Conservation (phyloP, 30 jellyfish, hydroid and myxozoan genomes). For the Clytia hemisphaerica region DNA sequence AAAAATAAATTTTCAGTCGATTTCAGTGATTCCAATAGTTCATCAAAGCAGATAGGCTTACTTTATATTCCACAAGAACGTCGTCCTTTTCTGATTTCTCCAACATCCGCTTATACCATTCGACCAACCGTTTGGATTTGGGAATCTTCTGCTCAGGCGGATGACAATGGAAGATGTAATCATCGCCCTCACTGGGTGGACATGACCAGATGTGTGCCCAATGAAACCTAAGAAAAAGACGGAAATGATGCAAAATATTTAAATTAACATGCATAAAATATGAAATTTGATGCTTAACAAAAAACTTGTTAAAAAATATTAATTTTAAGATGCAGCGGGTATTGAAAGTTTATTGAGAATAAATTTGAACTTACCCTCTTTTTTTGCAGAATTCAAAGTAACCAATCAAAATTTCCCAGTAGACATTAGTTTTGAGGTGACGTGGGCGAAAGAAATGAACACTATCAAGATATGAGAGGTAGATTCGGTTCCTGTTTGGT, state of each 20-base stretch:
- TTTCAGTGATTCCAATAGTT: too few species aligned
- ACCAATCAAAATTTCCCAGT: conserved; percentile 89
- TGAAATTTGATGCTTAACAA: background rate
- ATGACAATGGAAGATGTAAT: conserved; percentile 95
- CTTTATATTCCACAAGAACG: conserved; percentile 87
- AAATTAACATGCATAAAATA: background rate
- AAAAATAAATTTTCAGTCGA: too few species aligned
- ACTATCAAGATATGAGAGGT: conserved; percentile 93
- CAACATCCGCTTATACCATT: conserved; percentile 94
- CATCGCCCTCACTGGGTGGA: conserved; percentile 99
- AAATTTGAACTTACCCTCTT: conserved; percentile 64
- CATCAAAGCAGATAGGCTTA: conserved; percentile 1
- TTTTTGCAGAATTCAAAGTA: conserved; percentile 93
- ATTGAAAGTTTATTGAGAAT: background rate
- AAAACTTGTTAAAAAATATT: background rate
- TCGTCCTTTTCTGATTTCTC: conserved; percentile 74
- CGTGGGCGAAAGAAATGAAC: conserved; percentile 97
- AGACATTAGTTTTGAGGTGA: conserved; percentile 75
- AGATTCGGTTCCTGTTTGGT: conserved; percentile 92
- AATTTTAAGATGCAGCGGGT: background rate
- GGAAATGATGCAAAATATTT: too few species aligned
- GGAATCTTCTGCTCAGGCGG: conserved; percentile 99
- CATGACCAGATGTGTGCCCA: conserved; percentile 99
- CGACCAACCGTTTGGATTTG: conserved; percentile 91
- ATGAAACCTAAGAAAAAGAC: conserved; percentile 59